Percentiles rank a stretch among this genome's conserved stretches.
These are phyloP conservation scores for Sebastes umbrosus DNA, from an alignment of 2,797 vertebrate genomes.

Conservation along the genomic window DNA sequence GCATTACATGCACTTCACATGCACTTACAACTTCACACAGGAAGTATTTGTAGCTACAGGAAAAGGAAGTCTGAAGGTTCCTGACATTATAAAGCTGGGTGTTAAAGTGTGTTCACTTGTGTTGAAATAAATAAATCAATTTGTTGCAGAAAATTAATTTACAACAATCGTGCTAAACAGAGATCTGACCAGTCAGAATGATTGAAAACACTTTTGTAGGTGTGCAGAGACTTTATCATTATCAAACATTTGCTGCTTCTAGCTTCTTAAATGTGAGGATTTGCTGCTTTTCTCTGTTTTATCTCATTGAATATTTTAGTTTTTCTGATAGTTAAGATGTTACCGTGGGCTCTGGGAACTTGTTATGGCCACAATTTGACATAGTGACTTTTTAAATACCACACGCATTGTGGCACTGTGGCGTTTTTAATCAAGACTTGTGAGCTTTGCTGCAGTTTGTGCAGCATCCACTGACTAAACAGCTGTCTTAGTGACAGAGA, in stretches of 20 bases:
- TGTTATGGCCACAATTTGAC: neutral
- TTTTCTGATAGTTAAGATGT: too few relatives aligned
- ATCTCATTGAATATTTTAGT: too few relatives aligned
- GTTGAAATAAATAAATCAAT: neutral
- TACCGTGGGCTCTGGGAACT: neutral
- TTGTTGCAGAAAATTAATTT: neutral
- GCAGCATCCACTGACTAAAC: neutral
- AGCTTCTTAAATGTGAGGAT: neutral
- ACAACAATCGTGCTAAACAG: neutral
- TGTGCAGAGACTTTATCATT: too few relatives aligned
- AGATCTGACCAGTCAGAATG: neutral
- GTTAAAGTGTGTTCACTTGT: too few relatives aligned
- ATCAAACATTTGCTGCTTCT: too few relatives aligned
- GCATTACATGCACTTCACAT: neutral
- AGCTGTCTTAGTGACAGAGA: neutral
- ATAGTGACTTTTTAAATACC: neutral
- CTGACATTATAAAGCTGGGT: neutral
- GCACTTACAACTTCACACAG: neutral
- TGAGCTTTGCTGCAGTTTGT: neutral
- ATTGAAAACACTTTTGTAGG: neutral
- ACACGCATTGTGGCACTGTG: neutral
- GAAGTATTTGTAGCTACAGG: neutral
- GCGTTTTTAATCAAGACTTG: neutral
- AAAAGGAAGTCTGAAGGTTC: neutral
- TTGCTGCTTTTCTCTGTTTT: neutral